Evolutionary conservation across 1,140 invertebrate species (phyloP).

Genomic region (Pogonognathellus flavescens): DNA sequence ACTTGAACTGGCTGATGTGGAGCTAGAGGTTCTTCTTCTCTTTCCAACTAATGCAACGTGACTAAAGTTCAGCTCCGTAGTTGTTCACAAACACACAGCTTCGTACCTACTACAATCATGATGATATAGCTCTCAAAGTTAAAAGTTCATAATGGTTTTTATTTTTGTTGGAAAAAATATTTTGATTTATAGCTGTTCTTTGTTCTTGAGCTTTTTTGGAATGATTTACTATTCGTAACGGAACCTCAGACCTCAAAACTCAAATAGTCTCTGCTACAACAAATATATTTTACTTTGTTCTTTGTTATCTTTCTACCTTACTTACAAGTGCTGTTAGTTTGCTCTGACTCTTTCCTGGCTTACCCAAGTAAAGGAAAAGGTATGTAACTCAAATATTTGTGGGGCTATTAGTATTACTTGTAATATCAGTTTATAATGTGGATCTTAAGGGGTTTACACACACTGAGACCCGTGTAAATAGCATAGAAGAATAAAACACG

Average conservation of each 20-base stretch:
- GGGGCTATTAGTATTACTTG: too few relatives aligned
- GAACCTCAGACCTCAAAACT: slow-evolving; percentile 49
- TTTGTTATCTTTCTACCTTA: slow-evolving; percentile 33
- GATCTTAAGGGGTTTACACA: not conserved
- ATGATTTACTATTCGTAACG: slow-evolving; percentile 45
- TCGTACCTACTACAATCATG: not conserved
- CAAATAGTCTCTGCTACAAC: slow-evolving; percentile 4
- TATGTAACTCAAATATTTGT: too few relatives aligned
- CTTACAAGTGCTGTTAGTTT: not conserved
- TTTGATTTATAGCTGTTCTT: slow-evolving; percentile 45
- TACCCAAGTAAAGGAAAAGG: too few relatives aligned
- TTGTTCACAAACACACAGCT: not conserved
- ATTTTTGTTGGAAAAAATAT: slow-evolving; percentile 47
- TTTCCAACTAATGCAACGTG: slow-evolving; percentile 27
- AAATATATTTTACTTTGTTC: slow-evolving; percentile 10
- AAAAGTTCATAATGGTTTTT: slow-evolving; percentile 50
- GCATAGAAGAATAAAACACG: not conserved
- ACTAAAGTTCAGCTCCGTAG: slow-evolving; percentile 40
- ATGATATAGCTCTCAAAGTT: slow-evolving; percentile 42
- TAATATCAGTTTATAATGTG: not conserved
- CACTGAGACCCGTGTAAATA: not conserved
- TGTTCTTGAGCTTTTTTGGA: slow-evolving; percentile 35
- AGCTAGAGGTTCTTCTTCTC: not conserved
- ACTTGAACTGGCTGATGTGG: not conserved
- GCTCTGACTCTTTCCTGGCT: not conserved